Base-by-base conservation (phyloP, 2,797 vertebrate genomes). In the Typhlichthys subterraneus region DNA sequence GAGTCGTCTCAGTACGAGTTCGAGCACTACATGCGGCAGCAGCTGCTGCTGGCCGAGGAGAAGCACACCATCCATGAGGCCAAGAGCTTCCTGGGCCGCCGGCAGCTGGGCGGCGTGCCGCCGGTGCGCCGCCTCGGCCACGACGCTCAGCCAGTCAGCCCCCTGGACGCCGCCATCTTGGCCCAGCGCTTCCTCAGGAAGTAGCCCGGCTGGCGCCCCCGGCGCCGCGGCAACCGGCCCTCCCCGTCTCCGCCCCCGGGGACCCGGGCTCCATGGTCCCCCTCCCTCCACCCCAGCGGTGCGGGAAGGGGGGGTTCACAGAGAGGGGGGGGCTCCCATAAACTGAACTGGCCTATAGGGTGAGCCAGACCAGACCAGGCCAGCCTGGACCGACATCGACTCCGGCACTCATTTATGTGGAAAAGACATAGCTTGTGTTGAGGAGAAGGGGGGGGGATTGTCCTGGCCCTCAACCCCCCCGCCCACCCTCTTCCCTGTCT, bases 21-120 rank as follows among this genome's bases (percentile, higher is more conserved):
- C 13, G 98, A 99, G 91, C 97, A 96, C 92, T 99, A 99, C 94
- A 99, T 99, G 98, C 94, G 98, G 57, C 98, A 99, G 90, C 98
- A 99, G 91, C 93, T 99, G 79, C 88, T 99, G 83, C 83, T 99
- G 89, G 98, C 98, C 0, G 98, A 99, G 88, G 98, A 99, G 89
- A 99, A 99, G 88, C 98, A 96, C 94, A 96, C 94, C 75, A 91
- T 95, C 53, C 96, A 97, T 0, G 96, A 98, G 88, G 94, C 95
- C 85, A 97, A 98, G 88, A 92, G 93, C 89, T 97, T 96, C 90
- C 93, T 93, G 5, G 93, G 93, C 77, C 97, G 96, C 91, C 92
- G 96, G 57, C 97, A 96, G 84, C 95, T 96, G 1, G 93, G 96
- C 80, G 96, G 94, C 83, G 93, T 95, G 75, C 97, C 97, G 0